Evolutionary conservation across 2,888 invertebrate species (phyloP).

Genomic region (Embidobia sp.): DNA sequence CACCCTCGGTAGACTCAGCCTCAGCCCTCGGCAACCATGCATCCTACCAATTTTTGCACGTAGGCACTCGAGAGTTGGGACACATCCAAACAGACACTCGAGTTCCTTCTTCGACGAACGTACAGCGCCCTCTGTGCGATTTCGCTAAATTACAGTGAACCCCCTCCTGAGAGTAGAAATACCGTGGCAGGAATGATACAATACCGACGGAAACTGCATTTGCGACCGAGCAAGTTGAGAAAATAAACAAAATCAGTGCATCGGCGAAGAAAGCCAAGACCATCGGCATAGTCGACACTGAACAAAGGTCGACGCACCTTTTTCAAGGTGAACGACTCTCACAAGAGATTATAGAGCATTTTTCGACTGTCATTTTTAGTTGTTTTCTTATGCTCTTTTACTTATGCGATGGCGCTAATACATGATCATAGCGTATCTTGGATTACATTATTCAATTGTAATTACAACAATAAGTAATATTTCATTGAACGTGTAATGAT

Average conservation of each 20-base stretch:
- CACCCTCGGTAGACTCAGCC: no score
- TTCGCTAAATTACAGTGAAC: not conserved
- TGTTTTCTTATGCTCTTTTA: slow-evolving; percentile 29
- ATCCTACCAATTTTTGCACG: slow-evolving; percentile 69
- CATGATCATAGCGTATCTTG: no score
- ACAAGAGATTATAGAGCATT: slow-evolving; percentile 72
- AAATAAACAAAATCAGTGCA: slow-evolving; percentile 54
- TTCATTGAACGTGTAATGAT: no score
- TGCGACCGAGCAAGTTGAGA: slow-evolving; percentile 66
- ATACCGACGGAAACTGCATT: slow-evolving; percentile 11
- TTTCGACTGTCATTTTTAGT: slow-evolving; percentile 67
- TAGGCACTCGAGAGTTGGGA: slow-evolving; percentile 59
- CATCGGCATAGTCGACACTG: no score
- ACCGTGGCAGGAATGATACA: no score
- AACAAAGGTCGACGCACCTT: slow-evolving; percentile 74
- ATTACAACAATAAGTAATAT: no score
- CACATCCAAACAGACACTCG: no score
- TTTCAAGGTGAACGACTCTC: slow-evolving; percentile 77
- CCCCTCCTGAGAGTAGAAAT: not conserved
- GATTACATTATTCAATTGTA: no score
- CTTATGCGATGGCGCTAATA: no score
- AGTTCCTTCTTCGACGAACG: not conserved
- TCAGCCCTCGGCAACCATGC: slow-evolving; percentile 70
- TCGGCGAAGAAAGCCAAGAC: slow-evolving; percentile 64
- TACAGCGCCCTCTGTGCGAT: slow-evolving; percentile 44